These are phyloP conservation scores for Acropternis orthonyx DNA, from an alignment of 2,797 vertebrate genomes.

Conservation along the genomic window DNA sequence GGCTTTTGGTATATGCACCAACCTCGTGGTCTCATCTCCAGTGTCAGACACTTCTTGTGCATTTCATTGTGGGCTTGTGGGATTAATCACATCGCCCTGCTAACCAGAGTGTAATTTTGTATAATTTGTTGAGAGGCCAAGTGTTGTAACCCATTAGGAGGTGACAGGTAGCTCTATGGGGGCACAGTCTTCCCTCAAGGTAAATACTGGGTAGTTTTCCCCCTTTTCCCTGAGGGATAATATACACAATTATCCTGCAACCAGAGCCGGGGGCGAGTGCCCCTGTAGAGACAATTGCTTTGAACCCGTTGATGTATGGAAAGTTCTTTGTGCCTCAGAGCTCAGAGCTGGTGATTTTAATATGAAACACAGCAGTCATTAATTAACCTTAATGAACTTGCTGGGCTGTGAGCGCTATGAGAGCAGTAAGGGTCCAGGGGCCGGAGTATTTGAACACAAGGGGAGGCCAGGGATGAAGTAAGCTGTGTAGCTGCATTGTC, in stretches of 20 bases:
- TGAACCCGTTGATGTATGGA: conserved; percentile 47
- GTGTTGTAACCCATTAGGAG: conserved; percentile 12
- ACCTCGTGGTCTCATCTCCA: background rate
- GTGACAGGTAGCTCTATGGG: background rate
- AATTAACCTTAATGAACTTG: conserved; percentile 64
- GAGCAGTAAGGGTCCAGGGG: background rate
- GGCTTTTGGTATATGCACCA: background rate
- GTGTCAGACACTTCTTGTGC: background rate
- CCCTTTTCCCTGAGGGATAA: background rate
- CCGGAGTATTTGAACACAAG: background rate
- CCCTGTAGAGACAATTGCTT: conserved; percentile 19
- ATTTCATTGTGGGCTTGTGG: background rate
- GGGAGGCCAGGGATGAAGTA: background rate
- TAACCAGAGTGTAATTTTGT: background rate
- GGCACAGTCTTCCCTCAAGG: background rate
- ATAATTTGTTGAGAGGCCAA: background rate
- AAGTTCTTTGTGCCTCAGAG: conserved; percentile 37
- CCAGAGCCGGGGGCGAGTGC: fast-evolving
- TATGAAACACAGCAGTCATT: conserved; percentile 53
- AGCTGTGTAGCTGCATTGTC: background rate
- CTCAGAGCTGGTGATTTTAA: conserved; percentile 42
- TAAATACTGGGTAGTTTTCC: background rate
- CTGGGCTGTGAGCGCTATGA: background rate
- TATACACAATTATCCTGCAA: conserved; percentile 4
- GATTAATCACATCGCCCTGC: background rate